phyloP scores from a whole-genome alignment of 2,888 invertebrate genomes.

The Rugalucina vietnamica region DNA sequence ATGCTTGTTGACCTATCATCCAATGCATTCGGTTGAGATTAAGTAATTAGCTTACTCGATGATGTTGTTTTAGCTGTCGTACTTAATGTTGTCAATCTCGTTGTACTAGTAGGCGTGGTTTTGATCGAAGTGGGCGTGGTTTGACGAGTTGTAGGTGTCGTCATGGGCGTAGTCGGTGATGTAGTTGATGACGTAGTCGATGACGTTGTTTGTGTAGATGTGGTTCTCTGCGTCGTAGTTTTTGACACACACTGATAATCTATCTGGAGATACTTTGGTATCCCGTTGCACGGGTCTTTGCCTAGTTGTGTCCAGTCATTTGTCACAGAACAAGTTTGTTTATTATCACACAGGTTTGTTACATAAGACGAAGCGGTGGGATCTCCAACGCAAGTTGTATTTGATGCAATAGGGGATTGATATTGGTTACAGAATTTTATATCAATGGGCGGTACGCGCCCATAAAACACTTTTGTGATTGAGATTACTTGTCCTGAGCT shows the following conservation, averaged over 20 bases:
- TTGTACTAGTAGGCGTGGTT: neutral
- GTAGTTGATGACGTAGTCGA: slow-evolving; percentile 4
- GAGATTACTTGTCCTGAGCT: slow-evolving; percentile 38
- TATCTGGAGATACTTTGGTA: slow-evolving; percentile 66
- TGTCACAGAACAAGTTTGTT: slow-evolving; percentile 34
- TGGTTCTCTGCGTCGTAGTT: neutral
- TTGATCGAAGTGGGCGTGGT: neutral
- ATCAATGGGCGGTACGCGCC: slow-evolving; percentile 49
- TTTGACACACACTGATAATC: slow-evolving; percentile 56
- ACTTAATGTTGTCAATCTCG: slow-evolving; percentile 12
- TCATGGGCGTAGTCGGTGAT: neutral
- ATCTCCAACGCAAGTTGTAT: slow-evolving; percentile 43
- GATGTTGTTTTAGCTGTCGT: neutral
- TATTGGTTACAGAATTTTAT: slow-evolving; percentile 52
- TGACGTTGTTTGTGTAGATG: slow-evolving; percentile 2
- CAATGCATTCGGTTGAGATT: no score
- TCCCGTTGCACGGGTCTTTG: slow-evolving; percentile 62
- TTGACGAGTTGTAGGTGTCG: neutral
- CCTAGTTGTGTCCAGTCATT: slow-evolving; percentile 60
- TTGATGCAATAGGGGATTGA: slow-evolving; percentile 36
- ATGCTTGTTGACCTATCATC: no score
- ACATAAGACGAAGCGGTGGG: slow-evolving; percentile 34
- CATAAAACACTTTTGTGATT: slow-evolving; percentile 53
- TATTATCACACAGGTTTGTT: slow-evolving; percentile 43
- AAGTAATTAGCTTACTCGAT: no score